Conservation (phyloP, 2,888 invertebrate species). For the Rhimphoctona megacephalus region DNA sequence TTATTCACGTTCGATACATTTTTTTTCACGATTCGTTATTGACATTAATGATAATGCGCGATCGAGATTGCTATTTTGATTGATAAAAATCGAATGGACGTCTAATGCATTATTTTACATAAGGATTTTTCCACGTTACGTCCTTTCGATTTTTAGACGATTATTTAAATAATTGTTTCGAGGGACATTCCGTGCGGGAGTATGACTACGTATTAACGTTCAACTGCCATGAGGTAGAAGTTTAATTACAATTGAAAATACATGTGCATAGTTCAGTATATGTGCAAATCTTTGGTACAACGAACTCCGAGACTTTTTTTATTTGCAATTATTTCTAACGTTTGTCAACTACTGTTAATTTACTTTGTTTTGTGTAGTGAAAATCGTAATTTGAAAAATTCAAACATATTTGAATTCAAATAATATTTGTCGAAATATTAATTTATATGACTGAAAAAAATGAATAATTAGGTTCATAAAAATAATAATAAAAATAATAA, state of each 20-base stretch:
- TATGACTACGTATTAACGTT: not conserved
- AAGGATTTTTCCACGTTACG: constrained; percentile 8
- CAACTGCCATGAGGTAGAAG: not conserved
- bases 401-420: not conserved
- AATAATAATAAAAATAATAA: too few species aligned
- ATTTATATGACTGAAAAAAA: not conserved
- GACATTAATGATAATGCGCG: constrained; percentile 60
- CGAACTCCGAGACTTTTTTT: not conserved
- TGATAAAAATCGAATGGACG: constrained; percentile 18
- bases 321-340: not conserved
- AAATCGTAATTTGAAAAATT: not conserved
- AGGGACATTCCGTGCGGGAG: not conserved
- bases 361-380: not conserved
- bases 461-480: not conserved
- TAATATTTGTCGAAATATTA: not conserved
- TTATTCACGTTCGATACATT: constrained; percentile 50
- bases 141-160: not conserved
- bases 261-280: not conserved
- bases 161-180: not conserved
- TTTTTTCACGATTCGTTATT: constrained; percentile 51
- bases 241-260: not conserved
- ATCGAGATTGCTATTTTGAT: constrained; percentile 14
- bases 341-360: not conserved
- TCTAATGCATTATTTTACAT: not conserved
- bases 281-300: not conserved